Percentiles rank a stretch among this genome's conserved stretches.
These are phyloP conservation scores for Drosophila bifasciata DNA, from an alignment of 1,140 invertebrate genomes.

Conservation along the genomic window DNA sequence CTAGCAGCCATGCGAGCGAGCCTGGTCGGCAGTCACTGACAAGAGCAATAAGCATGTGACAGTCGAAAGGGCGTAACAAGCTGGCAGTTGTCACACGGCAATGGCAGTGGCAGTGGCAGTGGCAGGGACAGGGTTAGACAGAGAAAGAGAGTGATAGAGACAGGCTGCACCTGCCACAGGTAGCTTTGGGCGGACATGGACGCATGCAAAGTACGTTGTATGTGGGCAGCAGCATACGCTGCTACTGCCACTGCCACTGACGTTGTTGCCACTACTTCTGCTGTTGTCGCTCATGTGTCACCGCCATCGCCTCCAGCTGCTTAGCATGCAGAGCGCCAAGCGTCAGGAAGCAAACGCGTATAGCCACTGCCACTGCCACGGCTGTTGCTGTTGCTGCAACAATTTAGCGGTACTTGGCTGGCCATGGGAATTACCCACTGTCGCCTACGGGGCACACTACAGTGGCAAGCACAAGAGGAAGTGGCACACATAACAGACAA, in stretches of 20 bases:
- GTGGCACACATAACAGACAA: too few relatives aligned
- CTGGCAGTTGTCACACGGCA: constrained; percentile 66
- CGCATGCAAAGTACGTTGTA: constrained; percentile 28
- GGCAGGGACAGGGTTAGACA: too few relatives aligned
- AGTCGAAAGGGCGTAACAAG: constrained; percentile 73
- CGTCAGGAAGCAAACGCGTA: constrained; percentile 58
- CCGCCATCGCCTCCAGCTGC: constrained; percentile 59
- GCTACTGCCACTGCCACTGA: constrained; percentile 23
- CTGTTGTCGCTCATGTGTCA: constrained; percentile 63
- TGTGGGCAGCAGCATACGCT: constrained; percentile 58
- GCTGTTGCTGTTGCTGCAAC: constrained; percentile 48
- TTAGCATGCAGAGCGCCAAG: constrained; percentile 73
- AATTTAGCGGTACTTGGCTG: constrained; percentile 77
- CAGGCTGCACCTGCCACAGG: constrained; percentile 63
- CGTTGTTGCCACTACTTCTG: constrained; percentile 13
- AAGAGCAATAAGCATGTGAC: constrained; percentile 68
- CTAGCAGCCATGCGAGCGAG: constrained; percentile 9
- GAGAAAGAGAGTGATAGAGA: neutral
- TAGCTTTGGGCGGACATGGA: constrained; percentile 9
- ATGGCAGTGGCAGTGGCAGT: neutral
- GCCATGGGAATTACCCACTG: constrained; percentile 65
- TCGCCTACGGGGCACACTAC: constrained; percentile 43
- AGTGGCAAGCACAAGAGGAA: constrained; percentile 28
- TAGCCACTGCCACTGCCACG: constrained; percentile 11
- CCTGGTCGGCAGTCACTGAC: constrained; percentile 47